Percentiles rank a stretch among this genome's conserved stretches.
Evolutionary conservation across 1,140 invertebrate species (phyloP).

Genomic region (Papilio helenus): DNA sequence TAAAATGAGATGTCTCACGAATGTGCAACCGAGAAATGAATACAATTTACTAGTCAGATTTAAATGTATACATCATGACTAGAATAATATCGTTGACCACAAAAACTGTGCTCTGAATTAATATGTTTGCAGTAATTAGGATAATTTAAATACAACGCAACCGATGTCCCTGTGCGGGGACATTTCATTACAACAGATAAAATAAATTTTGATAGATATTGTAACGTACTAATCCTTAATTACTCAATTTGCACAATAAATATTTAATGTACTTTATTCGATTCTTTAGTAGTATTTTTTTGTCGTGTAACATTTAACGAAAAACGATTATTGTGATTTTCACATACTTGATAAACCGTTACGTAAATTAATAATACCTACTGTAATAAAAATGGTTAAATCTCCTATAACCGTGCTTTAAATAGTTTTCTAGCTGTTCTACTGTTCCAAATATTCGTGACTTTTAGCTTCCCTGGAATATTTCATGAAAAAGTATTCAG

Average conservation of each 20-base stretch:
- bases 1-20: too few relatives aligned
- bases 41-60: neutral
- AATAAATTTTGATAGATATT: neutral
- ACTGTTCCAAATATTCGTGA: too few relatives aligned
- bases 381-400: neutral
- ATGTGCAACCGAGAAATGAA: too few relatives aligned
- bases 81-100: neutral
- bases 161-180: neutral
- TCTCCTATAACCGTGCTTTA: neutral
- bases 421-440: neutral
- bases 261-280: neutral
- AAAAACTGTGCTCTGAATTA: neutral
- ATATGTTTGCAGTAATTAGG: constrained; percentile 2
- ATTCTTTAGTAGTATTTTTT: too few relatives aligned
- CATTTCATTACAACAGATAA: neutral
- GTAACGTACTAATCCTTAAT: neutral
- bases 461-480: too few relatives aligned
- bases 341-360: too few relatives aligned
- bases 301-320: too few relatives aligned
- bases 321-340: too few relatives aligned
- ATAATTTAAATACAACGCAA: neutral
- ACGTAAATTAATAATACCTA: too few relatives aligned
- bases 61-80: neutral
- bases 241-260: neutral
- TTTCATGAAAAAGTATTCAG: too few relatives aligned